phyloP scores from a whole-genome alignment of 2,888 invertebrate species.

The Bhutanitis thaidina region DNA sequence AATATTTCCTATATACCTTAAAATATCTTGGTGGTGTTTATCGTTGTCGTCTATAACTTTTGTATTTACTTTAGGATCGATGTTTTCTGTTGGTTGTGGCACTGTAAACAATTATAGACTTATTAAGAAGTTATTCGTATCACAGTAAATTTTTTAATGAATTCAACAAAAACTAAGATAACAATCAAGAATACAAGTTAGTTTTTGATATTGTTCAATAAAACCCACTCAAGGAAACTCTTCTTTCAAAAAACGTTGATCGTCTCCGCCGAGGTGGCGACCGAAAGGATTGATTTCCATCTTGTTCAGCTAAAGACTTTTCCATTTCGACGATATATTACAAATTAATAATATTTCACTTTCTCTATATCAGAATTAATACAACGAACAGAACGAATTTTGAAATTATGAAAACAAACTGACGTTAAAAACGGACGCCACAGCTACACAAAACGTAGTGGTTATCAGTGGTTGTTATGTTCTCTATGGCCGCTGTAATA shows the following conservation, averaged over 20 bases:
- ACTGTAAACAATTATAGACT: conserved; percentile 39
- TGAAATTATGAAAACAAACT: conserved; percentile 19
- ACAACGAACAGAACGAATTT: conserved; percentile 13
- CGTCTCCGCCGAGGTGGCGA: conserved; percentile 65
- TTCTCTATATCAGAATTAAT: neutral
- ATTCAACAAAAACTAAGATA: no score
- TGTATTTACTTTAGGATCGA: conserved; percentile 31
- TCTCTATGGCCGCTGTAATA: no score
- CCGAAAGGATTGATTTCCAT: conserved; percentile 47
- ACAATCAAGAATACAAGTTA: no score
- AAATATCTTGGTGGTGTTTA: conserved; percentile 40
- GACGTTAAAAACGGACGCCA: conserved; percentile 20
- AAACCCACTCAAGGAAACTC: conserved; percentile 58
- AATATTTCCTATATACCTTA: conserved; percentile 38
- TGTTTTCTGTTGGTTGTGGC: conserved; percentile 43
- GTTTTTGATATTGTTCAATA: neutral
- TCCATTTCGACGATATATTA: conserved; percentile 41
- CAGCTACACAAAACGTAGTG: neutral
- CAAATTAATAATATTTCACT: neutral
- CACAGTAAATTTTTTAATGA: no score
- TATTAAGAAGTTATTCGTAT: no score
- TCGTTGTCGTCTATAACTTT: conserved; percentile 34
- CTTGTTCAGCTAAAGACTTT: conserved; percentile 46
- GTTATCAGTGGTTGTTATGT: no score
- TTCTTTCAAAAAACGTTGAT: conserved; percentile 67